Evolutionary conservation across 2,888 invertebrate species (phyloP).

Genomic region (Ectobius pallidus): DNA sequence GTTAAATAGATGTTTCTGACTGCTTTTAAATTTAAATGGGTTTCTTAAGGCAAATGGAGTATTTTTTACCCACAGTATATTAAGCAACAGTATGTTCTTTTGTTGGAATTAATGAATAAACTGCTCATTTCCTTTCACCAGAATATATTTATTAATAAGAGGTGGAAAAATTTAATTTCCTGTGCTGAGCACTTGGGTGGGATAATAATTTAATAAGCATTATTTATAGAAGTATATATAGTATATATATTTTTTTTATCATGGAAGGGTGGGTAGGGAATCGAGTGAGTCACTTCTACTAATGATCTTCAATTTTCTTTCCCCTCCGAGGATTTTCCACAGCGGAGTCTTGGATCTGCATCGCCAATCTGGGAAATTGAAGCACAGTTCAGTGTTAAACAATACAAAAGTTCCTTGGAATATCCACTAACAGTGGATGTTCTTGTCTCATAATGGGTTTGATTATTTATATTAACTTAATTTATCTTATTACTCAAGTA

Average conservation of each 20-base stretch:
- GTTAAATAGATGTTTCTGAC: too few species aligned
- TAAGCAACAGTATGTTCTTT: too few species aligned
- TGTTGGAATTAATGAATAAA: too few species aligned
- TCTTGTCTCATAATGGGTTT: background rate
- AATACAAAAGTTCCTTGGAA: background rate
- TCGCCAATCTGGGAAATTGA: conserved; percentile 42
- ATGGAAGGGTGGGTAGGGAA: conserved; percentile 37
- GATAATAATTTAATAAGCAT: too few species aligned
- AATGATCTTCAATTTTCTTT: conserved; percentile 49
- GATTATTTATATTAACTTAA: background rate
- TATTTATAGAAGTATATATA: background rate
- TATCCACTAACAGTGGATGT: background rate
- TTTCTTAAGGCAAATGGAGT: too few species aligned
- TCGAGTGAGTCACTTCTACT: conserved; percentile 44
- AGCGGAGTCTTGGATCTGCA: conserved; percentile 44
- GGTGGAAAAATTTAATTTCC: too few species aligned
- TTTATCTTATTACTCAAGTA: background rate
- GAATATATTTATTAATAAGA: too few species aligned
- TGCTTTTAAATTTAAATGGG: too few species aligned
- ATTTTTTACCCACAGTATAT: too few species aligned
- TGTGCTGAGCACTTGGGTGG: too few species aligned
- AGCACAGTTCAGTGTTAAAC: conserved; percentile 32
- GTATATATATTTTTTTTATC: background rate
- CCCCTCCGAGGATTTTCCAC: conserved; percentile 47
- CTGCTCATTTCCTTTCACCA: too few species aligned